Evolutionary conservation across 2,113 vertebrate species (phyloP), one percentile per base, ranked within the genome.

Genomic region (Peromyscus leucopus): DNA sequence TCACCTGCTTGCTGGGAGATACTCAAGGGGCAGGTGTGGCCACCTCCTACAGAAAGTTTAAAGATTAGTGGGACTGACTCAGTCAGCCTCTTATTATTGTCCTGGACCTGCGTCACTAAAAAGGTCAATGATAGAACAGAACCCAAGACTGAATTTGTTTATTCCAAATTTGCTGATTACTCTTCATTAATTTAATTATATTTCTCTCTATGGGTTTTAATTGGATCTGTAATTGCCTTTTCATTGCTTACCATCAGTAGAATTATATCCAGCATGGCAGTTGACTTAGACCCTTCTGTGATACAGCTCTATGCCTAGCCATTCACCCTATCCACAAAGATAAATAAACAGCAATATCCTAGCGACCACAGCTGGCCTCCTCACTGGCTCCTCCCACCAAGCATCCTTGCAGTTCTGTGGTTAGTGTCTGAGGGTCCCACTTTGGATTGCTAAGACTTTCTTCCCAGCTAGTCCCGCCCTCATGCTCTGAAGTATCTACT

Each of bases 111-210:
- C 4, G 21, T 42, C 39, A 84, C 67, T 80, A 65, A 89, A 92
- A 55, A 91, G 83, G 39, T 63, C 39, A 39, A 24, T 39, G 69
- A 95, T 33, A 85, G 74, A 79, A 24, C 42, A 19, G 61, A 28
- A 21, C 26, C 8, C 17, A 57, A 65, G 42, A 57, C 28, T 16
- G 72, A 71, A 80, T 7, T 46, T 67, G 42, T 36, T 72, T 78
- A 75, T 55, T 88, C 90, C 17, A n/a, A 84, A 80, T 65, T 88
- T 92, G 48, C 39, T 71, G 36, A 78, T 89, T 57, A 61, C 78
- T 93, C 31, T 78, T 92, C 86, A 51, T 63, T 96, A 89, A 94
- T 95, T 88, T 93, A 90, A 93, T 72, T 89, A 71, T 26, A 79
- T 94, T 78, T 93, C 75, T 82, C 21, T 46, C 28, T 26, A 75